phyloP scores from a whole-genome alignment of 1,140 invertebrate species.

The Drosophila ercepeae region DNA sequence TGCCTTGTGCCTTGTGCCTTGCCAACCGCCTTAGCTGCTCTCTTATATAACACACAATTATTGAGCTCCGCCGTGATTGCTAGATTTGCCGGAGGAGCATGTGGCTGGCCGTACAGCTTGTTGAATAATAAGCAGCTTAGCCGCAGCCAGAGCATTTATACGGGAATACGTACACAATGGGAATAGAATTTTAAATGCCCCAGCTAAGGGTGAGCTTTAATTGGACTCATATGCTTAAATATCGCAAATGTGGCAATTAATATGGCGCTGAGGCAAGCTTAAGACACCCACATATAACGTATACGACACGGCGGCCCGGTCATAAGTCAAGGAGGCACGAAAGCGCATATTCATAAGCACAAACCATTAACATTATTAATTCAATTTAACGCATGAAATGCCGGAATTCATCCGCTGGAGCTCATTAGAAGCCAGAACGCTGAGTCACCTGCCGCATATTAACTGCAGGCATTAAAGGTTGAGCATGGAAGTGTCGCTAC shows the following conservation, averaged over 20 bases:
- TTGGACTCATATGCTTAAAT: constrained; percentile 54
- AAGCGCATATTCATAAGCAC: constrained; percentile 66
- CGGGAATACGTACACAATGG: constrained; percentile 26
- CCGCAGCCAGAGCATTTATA: constrained; percentile 22
- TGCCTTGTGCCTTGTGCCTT: constrained; percentile 50
- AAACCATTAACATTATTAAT: constrained; percentile 79
- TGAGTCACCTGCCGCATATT: constrained; percentile 79
- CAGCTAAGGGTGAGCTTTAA: constrained; percentile 30
- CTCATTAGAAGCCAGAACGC: constrained; percentile 60
- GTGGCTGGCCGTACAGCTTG: constrained; percentile 44
- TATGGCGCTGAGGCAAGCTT: constrained; percentile 36
- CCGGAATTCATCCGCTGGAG: constrained; percentile 66
- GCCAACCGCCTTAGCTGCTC: constrained; percentile 8
- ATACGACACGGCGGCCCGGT: constrained; percentile 42
- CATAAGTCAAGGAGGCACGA: constrained; percentile 54
- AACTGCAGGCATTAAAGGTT: constrained; percentile 73
- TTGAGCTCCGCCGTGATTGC: constrained; percentile 71
- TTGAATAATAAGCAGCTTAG: constrained; percentile 77
- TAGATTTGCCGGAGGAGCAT: constrained; percentile 60
- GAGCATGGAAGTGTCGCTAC: constrained; percentile 54
- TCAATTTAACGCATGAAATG: constrained; percentile 81
- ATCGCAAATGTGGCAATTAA: constrained; percentile 70
- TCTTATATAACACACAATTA: constrained; percentile 69
- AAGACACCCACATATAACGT: constrained; percentile 25
- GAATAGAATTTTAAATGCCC: constrained; percentile 57